Conservation (phyloP, 2,797 vertebrate genomes). For the Peromyscus melanophrys region DNA sequence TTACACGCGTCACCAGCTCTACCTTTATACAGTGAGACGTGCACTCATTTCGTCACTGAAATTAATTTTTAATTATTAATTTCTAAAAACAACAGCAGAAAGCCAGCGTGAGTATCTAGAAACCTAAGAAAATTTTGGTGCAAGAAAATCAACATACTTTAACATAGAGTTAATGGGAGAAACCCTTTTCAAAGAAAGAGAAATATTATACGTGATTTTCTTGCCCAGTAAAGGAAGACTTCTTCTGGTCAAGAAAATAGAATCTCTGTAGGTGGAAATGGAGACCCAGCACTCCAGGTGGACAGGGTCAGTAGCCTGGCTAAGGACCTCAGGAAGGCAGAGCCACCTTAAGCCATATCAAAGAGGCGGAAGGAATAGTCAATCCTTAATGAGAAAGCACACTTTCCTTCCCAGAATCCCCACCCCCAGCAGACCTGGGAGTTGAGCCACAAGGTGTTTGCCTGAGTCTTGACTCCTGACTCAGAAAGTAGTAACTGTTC, state of each 20-base stretch:
- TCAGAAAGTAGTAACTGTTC: neutral
- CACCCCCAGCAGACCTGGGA: neutral
- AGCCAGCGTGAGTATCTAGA: neutral
- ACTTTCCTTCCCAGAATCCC: neutral
- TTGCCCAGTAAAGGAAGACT: neutral
- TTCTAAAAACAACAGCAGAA: constrained; percentile 19
- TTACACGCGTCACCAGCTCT: neutral
- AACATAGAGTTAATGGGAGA: neutral
- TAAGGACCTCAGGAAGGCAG: neutral
- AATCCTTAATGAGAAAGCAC: neutral
- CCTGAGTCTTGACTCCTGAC: neutral
- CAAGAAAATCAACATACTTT: constrained; percentile 14
- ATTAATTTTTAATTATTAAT: neutral
- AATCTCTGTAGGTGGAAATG: neutral
- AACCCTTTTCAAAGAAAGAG: neutral
- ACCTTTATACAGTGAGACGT: neutral
- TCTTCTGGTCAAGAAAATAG: neutral
- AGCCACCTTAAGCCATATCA: neutral
- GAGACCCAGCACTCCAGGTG: neutral
- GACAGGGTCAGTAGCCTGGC: neutral
- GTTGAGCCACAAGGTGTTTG: neutral
- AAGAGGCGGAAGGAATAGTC: neutral
- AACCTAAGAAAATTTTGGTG: neutral
- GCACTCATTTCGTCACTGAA: neutral
- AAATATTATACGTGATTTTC: neutral